A percentile compares a stretch with the other conserved stretches of the same genome.
phyloP scores from a whole-genome alignment of 2,888 invertebrate species.

The Allolobophora icterica region DNA sequence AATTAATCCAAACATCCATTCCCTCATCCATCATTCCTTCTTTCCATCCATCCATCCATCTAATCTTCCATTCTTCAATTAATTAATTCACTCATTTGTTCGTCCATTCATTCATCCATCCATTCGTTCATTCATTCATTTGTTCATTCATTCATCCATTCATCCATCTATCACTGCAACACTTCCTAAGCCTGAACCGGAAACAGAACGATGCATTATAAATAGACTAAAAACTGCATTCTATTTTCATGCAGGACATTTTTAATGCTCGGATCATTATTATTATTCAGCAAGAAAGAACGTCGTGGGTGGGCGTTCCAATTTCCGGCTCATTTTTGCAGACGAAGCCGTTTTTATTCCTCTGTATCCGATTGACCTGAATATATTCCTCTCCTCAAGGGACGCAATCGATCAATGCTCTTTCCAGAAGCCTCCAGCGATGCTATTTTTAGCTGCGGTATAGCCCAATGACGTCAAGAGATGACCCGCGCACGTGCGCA shows the following conservation, averaged over 20 bases:
- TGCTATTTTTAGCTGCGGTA: neutral
- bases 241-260: neutral
- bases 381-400: neutral
- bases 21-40: too few species aligned
- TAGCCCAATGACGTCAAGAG: slow-evolving; percentile 12
- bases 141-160: too few species aligned
- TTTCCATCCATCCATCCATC: neutral
- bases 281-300: neutral
- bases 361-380: neutral
- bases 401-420: neutral
- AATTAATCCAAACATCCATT: too few species aligned
- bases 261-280: neutral
- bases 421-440: neutral
- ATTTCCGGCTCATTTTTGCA: neutral
- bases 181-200: neutral
- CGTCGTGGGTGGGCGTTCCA: neutral
- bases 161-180: neutral
- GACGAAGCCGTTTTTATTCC: neutral
- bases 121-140: too few species aligned
- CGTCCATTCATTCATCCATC: too few species aligned
- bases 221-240: neutral
- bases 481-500: neutral
- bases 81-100: neutral
- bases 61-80: too few species aligned
- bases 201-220: neutral